Percentiles rank a stretch among this genome's conserved stretches.
phyloP scores from a whole-genome alignment of 2,888 invertebrate genomes.

The Isotomurus palustris region DNA sequence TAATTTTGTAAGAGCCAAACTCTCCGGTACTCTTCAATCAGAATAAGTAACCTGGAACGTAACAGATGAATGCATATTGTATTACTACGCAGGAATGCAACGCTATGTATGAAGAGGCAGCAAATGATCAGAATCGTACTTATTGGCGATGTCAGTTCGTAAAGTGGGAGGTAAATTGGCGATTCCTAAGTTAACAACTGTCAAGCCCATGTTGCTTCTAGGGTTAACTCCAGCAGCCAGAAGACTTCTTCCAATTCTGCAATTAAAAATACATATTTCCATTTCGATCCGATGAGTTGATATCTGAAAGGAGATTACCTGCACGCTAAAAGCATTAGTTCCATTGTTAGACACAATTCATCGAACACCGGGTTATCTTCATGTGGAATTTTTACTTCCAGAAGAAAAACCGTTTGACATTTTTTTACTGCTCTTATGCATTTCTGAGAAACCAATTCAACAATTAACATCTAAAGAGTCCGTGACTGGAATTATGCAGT shows the following conservation, averaged over 20 bases:
- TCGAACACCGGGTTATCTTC: conserved; percentile 53
- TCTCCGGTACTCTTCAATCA: conserved; percentile 56
- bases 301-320: too few relatives aligned
- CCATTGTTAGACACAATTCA: conserved; percentile 59
- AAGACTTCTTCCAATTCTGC: conserved; percentile 57
- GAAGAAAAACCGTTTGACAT: conserved; percentile 53
- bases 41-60: conserved; percentile 53
- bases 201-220: conserved; percentile 56
- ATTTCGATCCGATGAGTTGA: too few relatives aligned
- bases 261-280: too few relatives aligned
- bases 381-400: conserved; percentile 48
- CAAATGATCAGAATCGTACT: conserved; percentile 50
- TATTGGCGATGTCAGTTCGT: conserved; percentile 63
- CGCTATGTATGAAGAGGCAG: neutral
- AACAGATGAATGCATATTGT: neutral
- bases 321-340: conserved; percentile 58
- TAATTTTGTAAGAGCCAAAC: conserved; percentile 57
- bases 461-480: neutral
- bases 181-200: conserved; percentile 59
- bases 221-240: conserved; percentile 58
- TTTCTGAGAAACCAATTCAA: conserved; percentile 50
- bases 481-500: too few relatives aligned
- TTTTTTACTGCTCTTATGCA: conserved; percentile 57
- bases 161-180: conserved; percentile 60
- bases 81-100: neutral